Evolutionary conservation across 2,113 vertebrate genomes (phyloP), one percentile per base, ranked within the genome.

Genomic region (Xyrauchen texanus): DNA sequence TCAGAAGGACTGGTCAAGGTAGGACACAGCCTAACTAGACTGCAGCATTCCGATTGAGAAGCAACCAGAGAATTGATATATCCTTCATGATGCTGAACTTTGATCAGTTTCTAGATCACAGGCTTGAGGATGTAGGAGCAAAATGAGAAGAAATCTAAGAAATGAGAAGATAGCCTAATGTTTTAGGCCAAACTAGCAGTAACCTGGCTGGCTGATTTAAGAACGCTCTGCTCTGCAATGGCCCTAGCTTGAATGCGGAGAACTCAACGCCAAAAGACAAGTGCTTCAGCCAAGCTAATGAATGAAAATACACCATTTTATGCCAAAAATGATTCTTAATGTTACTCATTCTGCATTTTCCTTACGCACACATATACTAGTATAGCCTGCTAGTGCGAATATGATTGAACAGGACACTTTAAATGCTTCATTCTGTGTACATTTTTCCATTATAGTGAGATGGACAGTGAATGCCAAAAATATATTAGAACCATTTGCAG

Each of bases 191-290:
- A 5, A 0, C 4, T 11, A 77, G 88, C 87, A 89, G 90, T 88
- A 79, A 87, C 69, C 87, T 88, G 89, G 85, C 89, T 89, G 85
- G 44, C 13, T 13, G 2, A 79, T 45, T 16, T n/a, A 84, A 82
- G 68, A 76, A 79, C 81, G 81, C 80, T 85, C 84, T 86, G 81
- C 11, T 68, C 46, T 60, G 45, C 65, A 77, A 44, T 51, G 45
- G 8, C 76, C 46, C 21, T 34, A 34, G 21, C 21, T 34, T 34
- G 21, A n/a, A 60, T 45, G 68, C 68, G 55, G 15, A 55, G 57
- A 49, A 42, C 76, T 80, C 15, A 4, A 51, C 83, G 82, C 83
- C 77, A 82, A 68, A 86, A 68, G 15, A 86, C 80, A 74, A 49
- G 71, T 9, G 52, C 49, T 58, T 34, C 62, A 77, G 82, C 83